Evolutionary conservation across 2,888 invertebrate genomes (phyloP), one percentile per base, ranked within the genome.

Genomic region (Drosophila testacea): DNA sequence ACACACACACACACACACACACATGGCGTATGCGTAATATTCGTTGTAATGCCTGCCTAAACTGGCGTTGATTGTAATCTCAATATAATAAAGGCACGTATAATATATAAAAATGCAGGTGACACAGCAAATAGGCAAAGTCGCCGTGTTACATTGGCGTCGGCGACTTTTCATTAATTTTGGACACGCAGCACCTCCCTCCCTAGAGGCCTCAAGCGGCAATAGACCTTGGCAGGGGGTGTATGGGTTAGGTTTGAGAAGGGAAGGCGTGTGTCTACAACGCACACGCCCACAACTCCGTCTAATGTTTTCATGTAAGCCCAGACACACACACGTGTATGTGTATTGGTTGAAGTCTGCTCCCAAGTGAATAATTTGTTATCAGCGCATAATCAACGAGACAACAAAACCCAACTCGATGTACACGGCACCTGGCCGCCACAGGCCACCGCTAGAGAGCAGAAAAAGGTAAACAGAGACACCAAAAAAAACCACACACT

Each of bases 291-390:
- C 39, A 36, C 59, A 50, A 47, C 56, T 57, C 48, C 69, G 48
- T 81, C 74, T 83, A 71, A 74, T 83, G 84, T 67, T 81, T 81
- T 67, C 82, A 81, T 86, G 84, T 79, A 74, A 81, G 68, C 68
- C 69, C 56, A 51, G 27, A 64, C 70, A 66, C 47, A 62, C 51
- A 55, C 46, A 51, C 67, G 64, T 51, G 46, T 66, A 51, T 68
- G 55, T 65, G 51, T 56, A 66, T 82, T 69, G 86, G 83, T 64
- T 80, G 89, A 78, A 73, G 78, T 80, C 75, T 69, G 76, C 64
- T 83, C 91, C 84, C 90, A 75, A 74, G 87, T 87, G 90, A 87
- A 91, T 90, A 91, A 90, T 90, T 90, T 90, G 87, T 85, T 90
- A 90, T 87, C 82, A 87, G 85, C 85, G 81, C 88, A 90, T 90